phyloP scores from a whole-genome alignment of 2,797 vertebrate genomes.

The Numenius phaeopus region DNA sequence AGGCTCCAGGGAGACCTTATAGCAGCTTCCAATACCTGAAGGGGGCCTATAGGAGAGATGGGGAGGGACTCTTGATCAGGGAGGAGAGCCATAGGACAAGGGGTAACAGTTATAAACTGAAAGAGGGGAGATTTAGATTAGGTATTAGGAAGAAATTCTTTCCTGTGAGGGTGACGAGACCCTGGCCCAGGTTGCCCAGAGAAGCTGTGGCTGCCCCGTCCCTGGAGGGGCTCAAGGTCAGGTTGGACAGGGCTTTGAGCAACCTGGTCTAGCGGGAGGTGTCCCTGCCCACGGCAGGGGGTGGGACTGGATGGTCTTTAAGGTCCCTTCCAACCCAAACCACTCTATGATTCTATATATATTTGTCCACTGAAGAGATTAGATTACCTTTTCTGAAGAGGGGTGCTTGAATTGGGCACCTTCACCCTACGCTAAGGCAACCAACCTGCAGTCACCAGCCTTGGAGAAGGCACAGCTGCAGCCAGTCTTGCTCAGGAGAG shows the following conservation, averaged over 20 bases:
- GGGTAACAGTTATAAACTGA: too few species aligned
- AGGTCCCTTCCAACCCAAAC: background rate
- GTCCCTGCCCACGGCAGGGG: background rate
- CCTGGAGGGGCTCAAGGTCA: background rate
- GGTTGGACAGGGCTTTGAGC: background rate
- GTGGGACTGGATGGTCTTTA: background rate
- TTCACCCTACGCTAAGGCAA: background rate
- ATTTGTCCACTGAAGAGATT: background rate
- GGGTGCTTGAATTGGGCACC: background rate
- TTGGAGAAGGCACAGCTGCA: background rate
- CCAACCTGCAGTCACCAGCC: background rate
- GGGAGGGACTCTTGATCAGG: too few species aligned
- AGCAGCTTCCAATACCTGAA: too few species aligned
- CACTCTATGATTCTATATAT: accelerated
- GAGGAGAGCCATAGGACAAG: too few species aligned
- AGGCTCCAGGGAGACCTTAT: too few species aligned
- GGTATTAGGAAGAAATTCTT: too few species aligned
- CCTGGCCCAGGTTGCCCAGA: too few species aligned
- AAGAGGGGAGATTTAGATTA: too few species aligned
- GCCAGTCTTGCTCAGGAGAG: background rate
- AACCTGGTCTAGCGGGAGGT: background rate
- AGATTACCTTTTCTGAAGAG: background rate
- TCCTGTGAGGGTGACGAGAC: too few species aligned
- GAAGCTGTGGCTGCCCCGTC: too few species aligned
- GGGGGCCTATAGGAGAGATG: too few species aligned